Conservation (phyloP, 2,113 vertebrate species). For the Sitta europaea region DNA sequence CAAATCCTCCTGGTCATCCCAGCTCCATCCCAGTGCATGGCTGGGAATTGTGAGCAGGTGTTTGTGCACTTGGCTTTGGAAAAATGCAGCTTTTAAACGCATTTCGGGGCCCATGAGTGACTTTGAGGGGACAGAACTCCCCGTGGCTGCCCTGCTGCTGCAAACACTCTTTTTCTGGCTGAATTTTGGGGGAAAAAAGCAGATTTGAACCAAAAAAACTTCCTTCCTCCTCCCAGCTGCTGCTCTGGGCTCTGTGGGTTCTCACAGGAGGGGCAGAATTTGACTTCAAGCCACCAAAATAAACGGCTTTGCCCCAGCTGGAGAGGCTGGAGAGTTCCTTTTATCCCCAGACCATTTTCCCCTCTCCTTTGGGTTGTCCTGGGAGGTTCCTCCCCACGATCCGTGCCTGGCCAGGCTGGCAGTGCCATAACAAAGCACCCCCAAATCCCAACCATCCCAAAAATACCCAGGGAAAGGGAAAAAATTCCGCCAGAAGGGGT, state of each 20-base stretch:
- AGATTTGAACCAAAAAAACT: not conserved
- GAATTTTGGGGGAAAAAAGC: fast-evolving
- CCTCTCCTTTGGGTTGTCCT: not conserved
- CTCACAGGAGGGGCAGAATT: not conserved
- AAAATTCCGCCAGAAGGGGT: not conserved
- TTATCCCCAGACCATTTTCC: not conserved
- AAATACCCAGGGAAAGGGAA: not conserved
- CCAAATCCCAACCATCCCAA: not conserved
- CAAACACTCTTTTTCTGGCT: not conserved
- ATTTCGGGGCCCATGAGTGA: fast-evolving
- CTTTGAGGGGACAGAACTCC: not conserved
- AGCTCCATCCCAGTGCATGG: not conserved
- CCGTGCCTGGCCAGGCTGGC: not conserved
- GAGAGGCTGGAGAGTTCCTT: not conserved
- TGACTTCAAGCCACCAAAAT: not conserved
- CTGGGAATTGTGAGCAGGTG: fast-evolving
- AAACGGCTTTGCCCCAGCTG: not conserved
- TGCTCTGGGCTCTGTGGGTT: not conserved
- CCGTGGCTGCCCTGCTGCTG: fast-evolving
- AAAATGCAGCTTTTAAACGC: not conserved
- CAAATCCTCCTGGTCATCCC: not conserved
- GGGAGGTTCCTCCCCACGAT: fast-evolving
- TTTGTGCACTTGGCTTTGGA: not conserved
- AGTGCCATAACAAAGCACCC: fast-evolving
- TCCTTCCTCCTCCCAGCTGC: not conserved